phyloP scores from a whole-genome alignment of 2,113 vertebrate genomes.

The Fregata magnificens region DNA sequence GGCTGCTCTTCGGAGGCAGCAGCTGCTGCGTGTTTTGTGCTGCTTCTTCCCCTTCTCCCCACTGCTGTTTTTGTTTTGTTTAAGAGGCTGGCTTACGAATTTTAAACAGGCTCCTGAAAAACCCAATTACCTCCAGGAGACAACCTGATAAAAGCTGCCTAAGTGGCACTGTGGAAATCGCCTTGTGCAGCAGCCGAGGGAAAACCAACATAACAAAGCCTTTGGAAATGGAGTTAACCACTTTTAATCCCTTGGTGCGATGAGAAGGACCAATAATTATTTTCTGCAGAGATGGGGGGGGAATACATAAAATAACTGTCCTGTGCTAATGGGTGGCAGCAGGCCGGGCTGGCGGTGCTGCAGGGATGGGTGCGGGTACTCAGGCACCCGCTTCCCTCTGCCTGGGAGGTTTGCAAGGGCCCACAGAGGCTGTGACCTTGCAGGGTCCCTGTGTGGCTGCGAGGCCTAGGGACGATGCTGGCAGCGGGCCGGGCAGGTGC shows the following conservation, averaged over 20 bases:
- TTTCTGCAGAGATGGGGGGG: not conserved
- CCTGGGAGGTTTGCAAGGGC: not conserved
- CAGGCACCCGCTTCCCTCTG: not conserved
- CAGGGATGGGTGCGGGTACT: not conserved
- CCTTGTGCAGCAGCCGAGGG: conserved; percentile 52
- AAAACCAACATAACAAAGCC: conserved; percentile 68
- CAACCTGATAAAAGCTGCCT: conserved; percentile 56
- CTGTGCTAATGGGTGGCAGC: not conserved
- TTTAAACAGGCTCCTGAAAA: conserved; percentile 59
- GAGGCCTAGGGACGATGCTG: not conserved
- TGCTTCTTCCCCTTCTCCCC: conserved; percentile 7
- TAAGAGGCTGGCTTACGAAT: conserved; percentile 41
- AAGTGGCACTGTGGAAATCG: conserved; percentile 59
- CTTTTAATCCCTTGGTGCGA: conserved; percentile 48
- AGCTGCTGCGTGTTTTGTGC: conserved; percentile 24
- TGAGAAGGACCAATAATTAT: conserved; percentile 53
- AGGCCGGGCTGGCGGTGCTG: not conserved
- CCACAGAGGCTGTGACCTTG: not conserved
- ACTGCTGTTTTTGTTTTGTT: conserved; percentile 49
- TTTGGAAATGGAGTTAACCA: conserved; percentile 67
- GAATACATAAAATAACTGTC: conserved; percentile 18
- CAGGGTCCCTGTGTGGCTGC: not conserved
- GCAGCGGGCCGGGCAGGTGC: not conserved
- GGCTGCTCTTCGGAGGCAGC: not conserved
- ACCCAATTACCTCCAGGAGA: conserved; percentile 62